Conservation (phyloP, 2,113 vertebrate species). For the Panurus biarmicus region DNA sequence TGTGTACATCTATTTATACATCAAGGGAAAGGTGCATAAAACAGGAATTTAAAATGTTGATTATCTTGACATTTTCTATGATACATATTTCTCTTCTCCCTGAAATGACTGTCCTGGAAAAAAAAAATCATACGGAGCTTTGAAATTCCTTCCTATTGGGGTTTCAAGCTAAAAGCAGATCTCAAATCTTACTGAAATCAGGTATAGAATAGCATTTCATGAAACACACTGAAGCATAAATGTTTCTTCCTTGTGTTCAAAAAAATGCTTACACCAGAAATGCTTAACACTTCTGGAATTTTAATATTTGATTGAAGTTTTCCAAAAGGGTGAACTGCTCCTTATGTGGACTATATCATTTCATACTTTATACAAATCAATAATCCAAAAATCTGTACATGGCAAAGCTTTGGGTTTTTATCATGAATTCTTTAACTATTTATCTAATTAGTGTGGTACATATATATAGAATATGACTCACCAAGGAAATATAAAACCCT, state of each 20-base stretch:
- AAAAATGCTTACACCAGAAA: not conserved
- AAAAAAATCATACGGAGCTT: not conserved
- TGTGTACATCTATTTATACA: not conserved
- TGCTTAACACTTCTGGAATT: not conserved
- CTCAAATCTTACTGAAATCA: slow-evolving; percentile 27
- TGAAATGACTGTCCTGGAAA: not conserved
- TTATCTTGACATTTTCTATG: not conserved
- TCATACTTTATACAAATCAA: not conserved
- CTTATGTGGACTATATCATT: not conserved
- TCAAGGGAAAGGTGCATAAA: not conserved
- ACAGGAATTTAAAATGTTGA: not conserved
- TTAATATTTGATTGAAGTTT: not conserved
- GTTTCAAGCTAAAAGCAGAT: not conserved
- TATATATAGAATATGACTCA: not conserved
- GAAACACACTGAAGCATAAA: not conserved
- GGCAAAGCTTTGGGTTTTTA: not conserved
- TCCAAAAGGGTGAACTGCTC: not conserved
- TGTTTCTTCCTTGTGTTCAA: not conserved
- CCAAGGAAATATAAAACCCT: not conserved
- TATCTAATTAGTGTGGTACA: not conserved
- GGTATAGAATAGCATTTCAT: not conserved
- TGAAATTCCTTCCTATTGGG: not conserved
- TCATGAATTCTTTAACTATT: not conserved
- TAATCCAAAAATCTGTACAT: not conserved
- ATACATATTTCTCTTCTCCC: not conserved